phyloP scores from a whole-genome alignment of 2,888 invertebrate species.

The Chymomyza procnemis region DNA sequence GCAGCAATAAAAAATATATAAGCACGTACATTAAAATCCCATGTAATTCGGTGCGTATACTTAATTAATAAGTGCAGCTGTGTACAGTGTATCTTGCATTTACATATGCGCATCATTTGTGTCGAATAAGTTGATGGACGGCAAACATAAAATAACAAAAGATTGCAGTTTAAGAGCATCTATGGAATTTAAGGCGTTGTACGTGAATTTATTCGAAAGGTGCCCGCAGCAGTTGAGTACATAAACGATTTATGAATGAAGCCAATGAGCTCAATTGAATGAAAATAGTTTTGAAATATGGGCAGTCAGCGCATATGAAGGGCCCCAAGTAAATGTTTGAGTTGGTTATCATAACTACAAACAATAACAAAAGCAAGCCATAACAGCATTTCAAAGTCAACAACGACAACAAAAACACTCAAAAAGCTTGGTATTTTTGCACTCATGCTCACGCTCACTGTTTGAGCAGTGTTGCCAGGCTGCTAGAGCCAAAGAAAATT shows the following conservation, averaged over 20 bases:
- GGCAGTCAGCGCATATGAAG: too few species aligned
- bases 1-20: background rate
- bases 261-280: background rate
- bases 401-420: too few species aligned
- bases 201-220: background rate
- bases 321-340: too few species aligned
- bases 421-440: too few species aligned
- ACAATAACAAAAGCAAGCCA: too few species aligned
- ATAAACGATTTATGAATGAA: background rate
- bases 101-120: background rate
- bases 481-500: too few species aligned
- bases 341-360: too few species aligned
- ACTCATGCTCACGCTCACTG: too few species aligned
- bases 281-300: too few species aligned
- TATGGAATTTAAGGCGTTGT: background rate
- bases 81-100: background rate
- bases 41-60: background rate
- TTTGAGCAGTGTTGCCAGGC: too few species aligned
- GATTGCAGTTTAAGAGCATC: background rate
- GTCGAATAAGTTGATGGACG: background rate
- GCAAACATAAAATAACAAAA: background rate
- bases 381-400: too few species aligned
- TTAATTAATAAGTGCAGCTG: background rate
- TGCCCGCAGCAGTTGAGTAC: background rate
- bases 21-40: background rate